phyloP scores from a whole-genome alignment of 2,797 vertebrate species.

The Chelon auratus region DNA sequence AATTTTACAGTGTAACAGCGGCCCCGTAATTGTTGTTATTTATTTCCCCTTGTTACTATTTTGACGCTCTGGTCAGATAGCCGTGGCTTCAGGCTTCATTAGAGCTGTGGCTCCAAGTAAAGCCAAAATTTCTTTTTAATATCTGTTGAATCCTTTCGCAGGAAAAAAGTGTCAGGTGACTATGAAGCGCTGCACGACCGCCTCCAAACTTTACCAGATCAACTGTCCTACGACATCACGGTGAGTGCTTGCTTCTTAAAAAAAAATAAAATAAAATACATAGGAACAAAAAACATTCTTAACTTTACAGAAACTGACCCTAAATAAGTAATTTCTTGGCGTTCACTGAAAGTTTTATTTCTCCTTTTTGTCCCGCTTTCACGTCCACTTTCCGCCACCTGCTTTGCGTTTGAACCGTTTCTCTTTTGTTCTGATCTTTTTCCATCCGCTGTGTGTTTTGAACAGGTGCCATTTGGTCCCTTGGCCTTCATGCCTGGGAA shows the following conservation, averaged over 20 bases:
- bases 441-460: neutral
- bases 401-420: neutral
- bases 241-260: slow-evolving; percentile 78
- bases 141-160: slow-evolving; percentile 61
- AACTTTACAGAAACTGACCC: neutral
- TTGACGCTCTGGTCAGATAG: slow-evolving; percentile 2
- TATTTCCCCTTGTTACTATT: slow-evolving; percentile 6
- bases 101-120: neutral
- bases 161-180: slow-evolving; percentile 93
- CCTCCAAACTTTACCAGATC: slow-evolving; percentile 91
- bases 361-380: slow-evolving; percentile 1
- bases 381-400: slow-evolving; percentile 1
- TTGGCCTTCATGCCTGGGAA: slow-evolving; percentile 95
- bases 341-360: neutral
- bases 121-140: neutral
- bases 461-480: slow-evolving; percentile 95
- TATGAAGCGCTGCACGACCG: slow-evolving; percentile 91
- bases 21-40: neutral
- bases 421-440: neutral
- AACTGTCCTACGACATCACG: slow-evolving; percentile 94
- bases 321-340: neutral
- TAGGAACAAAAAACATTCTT: neutral
- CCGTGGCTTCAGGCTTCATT: neutral
- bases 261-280: slow-evolving; percentile 1
- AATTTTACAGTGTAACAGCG: neutral